These are phyloP conservation scores for Apodemus sylvaticus DNA, from an alignment of 2,113 vertebrate species.

Conservation along the genomic window DNA sequence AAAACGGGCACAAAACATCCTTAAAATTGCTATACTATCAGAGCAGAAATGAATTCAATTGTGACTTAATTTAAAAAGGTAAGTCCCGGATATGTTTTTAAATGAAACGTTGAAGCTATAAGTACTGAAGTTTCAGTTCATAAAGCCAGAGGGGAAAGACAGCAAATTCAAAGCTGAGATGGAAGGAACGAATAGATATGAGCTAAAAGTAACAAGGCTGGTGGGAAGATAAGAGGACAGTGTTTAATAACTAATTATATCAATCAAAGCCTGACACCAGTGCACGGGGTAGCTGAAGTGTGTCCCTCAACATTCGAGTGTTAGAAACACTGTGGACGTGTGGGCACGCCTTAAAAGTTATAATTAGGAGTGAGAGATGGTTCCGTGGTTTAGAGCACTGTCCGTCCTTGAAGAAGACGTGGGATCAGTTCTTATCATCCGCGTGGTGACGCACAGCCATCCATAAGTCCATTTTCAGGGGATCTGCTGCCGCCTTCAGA, in stretches of 20 bases:
- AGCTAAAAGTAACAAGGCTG: not conserved
- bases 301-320: not conserved
- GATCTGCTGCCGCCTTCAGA: not conserved
- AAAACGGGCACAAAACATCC: not conserved
- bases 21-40: not conserved
- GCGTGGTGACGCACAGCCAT: not conserved
- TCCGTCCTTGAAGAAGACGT: not conserved
- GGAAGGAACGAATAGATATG: not conserved
- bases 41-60: constrained; percentile 22
- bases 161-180: constrained; percentile 3
- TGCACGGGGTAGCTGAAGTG: not conserved
- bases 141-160: not conserved
- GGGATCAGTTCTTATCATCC: not conserved
- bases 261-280: not conserved
- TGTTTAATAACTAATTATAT: not conserved
- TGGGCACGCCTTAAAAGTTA: not conserved
- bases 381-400: too few species aligned
- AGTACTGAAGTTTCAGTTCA: not conserved
- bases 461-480: not conserved
- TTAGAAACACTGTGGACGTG: not conserved
- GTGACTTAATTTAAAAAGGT: not conserved
- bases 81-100: not conserved
- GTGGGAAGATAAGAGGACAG: not conserved
- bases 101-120: constrained; percentile 38
- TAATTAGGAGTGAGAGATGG: not conserved